These are phyloP conservation scores for Gymnopithys bicolor DNA, from an alignment of 2,797 vertebrate species.

Conservation along the genomic window DNA sequence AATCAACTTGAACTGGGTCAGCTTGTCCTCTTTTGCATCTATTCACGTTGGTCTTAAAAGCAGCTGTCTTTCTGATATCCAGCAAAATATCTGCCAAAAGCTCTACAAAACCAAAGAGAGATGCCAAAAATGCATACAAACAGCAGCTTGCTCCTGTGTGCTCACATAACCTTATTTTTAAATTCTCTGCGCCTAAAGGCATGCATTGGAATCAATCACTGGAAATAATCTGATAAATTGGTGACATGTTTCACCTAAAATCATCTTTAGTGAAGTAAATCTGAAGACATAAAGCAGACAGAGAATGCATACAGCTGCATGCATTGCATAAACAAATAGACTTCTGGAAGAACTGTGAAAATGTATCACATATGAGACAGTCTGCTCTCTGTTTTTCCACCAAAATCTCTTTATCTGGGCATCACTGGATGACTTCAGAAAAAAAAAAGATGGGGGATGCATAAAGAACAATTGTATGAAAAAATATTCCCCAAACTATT, in stretches of 20 bases:
- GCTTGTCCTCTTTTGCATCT: background rate
- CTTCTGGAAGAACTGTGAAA: slow-evolving; percentile 1
- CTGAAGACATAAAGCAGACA: background rate
- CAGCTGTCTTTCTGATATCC: background rate
- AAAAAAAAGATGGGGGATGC: background rate
- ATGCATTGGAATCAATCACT: background rate
- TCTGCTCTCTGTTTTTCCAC: background rate
- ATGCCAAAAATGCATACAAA: background rate
- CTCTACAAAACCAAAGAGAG: background rate
- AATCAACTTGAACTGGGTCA: background rate
- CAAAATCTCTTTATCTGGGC: background rate
- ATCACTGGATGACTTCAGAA: background rate
- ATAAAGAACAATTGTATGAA: background rate
- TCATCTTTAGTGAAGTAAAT: background rate
- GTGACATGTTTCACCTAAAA: slow-evolving; percentile 4
- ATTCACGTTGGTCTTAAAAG: background rate
- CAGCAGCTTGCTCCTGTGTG: background rate
- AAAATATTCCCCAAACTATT: background rate
- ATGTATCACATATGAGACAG: background rate
- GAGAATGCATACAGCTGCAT: background rate
- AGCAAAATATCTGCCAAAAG: slow-evolving; percentile 18
- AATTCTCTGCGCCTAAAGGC: background rate
- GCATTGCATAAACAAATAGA: background rate
- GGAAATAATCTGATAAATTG: background rate
- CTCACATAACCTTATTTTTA: background rate